phyloP scores from a whole-genome alignment of 2,888 invertebrate species.

The Elegia similella region DNA sequence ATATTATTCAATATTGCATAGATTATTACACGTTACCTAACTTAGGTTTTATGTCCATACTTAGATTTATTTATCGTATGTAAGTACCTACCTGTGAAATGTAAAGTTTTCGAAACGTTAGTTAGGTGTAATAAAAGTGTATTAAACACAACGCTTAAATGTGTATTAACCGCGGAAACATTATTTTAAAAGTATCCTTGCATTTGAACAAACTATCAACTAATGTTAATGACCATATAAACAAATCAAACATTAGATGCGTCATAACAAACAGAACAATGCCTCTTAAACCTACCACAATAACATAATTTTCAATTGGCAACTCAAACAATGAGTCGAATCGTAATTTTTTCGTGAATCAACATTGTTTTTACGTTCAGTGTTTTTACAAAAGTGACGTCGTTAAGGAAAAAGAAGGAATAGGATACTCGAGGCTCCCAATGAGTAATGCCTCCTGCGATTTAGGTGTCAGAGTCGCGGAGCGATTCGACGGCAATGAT shows the following conservation, averaged over 20 bases:
- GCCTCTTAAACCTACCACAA: not conserved
- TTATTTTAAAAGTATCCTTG: too few species aligned
- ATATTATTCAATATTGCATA: too few species aligned
- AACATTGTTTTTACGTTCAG: not conserved
- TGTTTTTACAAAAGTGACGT: not conserved
- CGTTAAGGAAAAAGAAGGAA: slow-evolving; percentile 41
- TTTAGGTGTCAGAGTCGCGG: slow-evolving; percentile 46
- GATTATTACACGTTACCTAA: too few species aligned
- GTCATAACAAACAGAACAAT: not conserved
- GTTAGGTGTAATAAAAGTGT: too few species aligned
- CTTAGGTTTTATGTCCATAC: too few species aligned
- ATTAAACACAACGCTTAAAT: too few species aligned
- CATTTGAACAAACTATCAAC: not conserved
- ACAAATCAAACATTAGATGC: not conserved
- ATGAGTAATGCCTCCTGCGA: slow-evolving; percentile 59
- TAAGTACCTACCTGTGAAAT: too few species aligned
- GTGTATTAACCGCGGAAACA: too few species aligned
- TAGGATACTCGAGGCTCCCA: slow-evolving; percentile 48
- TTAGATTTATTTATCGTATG: too few species aligned
- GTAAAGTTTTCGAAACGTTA: too few species aligned
- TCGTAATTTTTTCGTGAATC: not conserved
- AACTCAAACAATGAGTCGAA: not conserved
- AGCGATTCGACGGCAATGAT: slow-evolving; percentile 33
- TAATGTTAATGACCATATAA: not conserved
- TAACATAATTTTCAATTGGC: not conserved